Base-by-base conservation (phyloP, 2,113 vertebrate genomes). In the Pipra filicauda region DNA sequence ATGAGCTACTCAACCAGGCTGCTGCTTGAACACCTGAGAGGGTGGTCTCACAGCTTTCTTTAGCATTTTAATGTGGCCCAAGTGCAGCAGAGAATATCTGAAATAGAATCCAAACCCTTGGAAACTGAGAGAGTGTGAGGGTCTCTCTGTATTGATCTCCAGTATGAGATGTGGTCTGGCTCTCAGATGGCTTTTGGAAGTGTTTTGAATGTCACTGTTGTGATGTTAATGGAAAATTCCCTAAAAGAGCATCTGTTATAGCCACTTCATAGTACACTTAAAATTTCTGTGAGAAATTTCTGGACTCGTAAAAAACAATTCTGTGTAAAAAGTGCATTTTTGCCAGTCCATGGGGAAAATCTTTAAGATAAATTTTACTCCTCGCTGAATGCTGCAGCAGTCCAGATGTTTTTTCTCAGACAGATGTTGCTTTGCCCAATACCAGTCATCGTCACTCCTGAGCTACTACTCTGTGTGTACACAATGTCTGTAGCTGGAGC, bases 331-430 rank as follows among this genome's bases (percentile, higher is more conserved):
- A 76, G 17, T 35, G 4, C 26, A 81, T 87, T 94, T 93, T 85
- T 95, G 23, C 57, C 27, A 49, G 44, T 69, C 82, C 26, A 31
- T 3, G 5, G 52, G 44, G 82, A 93, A 83, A 84, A 75, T 57
- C 15, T 35, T 92, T 33, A 65, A 72, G 44, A 52, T 84, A 78
- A 78, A 84, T 94, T 92, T 75, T 96, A 30, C n/a, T 95, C 66
- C n/a, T 76, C 28, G 17, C 28, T 78, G 79, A 78, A 81, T 39
- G 37, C 57, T 78, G 70, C 7, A 19, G 41, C 54, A 43, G 83
- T 74, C 88, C 96, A 97, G 95, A 91, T 97, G 96, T 92, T 95
- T 92, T 69, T 64, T 57, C 76, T 93, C 82, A 72, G 69, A 64
- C 93, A 93, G 88, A 91, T 96, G 90, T 92, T 94, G 31, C 79